Conservation (phyloP, 2,888 invertebrate genomes). For the Orthosia incerta region DNA sequence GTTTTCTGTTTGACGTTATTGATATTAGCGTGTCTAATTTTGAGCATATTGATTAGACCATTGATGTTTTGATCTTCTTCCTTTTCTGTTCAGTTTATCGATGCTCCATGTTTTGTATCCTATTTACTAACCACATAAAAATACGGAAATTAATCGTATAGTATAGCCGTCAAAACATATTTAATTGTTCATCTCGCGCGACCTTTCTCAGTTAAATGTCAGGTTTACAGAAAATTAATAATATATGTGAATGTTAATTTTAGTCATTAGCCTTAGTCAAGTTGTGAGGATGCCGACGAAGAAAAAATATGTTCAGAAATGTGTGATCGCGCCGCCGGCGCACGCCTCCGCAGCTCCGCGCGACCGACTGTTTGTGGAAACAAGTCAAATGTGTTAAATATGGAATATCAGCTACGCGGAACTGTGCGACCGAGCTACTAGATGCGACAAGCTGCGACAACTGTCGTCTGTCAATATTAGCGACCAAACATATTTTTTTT, state of each 20-base stretch:
- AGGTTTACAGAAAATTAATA: constrained; percentile 83
- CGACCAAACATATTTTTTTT: not conserved
- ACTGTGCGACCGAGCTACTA: constrained; percentile 61
- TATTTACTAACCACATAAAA: constrained; percentile 32
- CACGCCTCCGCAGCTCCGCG: constrained; percentile 77
- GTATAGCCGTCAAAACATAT: constrained; percentile 81
- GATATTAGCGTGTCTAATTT: constrained; percentile 52
- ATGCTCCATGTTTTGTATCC: constrained; percentile 37
- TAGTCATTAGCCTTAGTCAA: constrained; percentile 87
- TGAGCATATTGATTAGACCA: constrained; percentile 34
- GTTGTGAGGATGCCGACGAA: constrained; percentile 84
- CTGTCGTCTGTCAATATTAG: constrained; percentile 3
- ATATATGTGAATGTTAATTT: constrained; percentile 89
- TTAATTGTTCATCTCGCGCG: constrained; percentile 75
- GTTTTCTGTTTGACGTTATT: constrained; percentile 41
- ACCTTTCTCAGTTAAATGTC: constrained; percentile 79
- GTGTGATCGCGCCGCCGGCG: constrained; percentile 86
- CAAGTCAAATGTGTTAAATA: constrained; percentile 88
- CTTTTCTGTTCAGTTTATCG: constrained; percentile 36
- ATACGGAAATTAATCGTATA: constrained; percentile 51
- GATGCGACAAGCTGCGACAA: constrained; percentile 73
- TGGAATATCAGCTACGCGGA: constrained; percentile 73
- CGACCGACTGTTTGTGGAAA: constrained; percentile 85
- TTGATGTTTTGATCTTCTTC: constrained; percentile 37
- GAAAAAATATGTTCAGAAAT: constrained; percentile 79